These are phyloP conservation scores for Bos taurus DNA, from an alignment of 2,113 vertebrate genomes.

Conservation along the genomic window DNA sequence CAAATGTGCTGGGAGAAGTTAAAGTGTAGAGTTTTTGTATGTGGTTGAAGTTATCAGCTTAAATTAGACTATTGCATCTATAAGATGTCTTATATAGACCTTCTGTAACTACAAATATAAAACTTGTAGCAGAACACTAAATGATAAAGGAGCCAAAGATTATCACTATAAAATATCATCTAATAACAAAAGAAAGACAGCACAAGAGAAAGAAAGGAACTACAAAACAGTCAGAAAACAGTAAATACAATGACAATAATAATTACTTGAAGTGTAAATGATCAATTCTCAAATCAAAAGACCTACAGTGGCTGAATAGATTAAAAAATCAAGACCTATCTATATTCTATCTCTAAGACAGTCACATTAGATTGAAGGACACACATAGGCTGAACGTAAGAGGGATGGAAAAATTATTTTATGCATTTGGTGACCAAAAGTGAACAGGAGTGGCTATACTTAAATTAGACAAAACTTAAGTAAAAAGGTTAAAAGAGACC, in stretches of 20 bases:
- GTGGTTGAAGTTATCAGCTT: not conserved
- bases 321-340: not conserved
- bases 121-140: not conserved
- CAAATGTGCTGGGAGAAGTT: not conserved
- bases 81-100: not conserved
- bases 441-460: not conserved
- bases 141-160: not conserved
- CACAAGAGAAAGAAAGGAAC: not conserved
- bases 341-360: not conserved
- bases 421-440: not conserved
- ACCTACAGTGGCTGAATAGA: not conserved
- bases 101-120: not conserved
- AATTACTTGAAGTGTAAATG: not conserved
- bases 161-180: not conserved
- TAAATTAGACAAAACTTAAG: not conserved
- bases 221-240: not conserved
- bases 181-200: not conserved
- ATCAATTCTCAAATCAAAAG: not conserved
- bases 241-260: not conserved
- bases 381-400: not conserved
- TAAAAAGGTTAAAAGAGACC: not conserved
- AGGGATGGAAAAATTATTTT: not conserved
- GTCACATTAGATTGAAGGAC: not conserved
- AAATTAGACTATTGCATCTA: not conserved
- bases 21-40: not conserved